Percentiles rank a stretch among this genome's conserved stretches.
phyloP scores from a whole-genome alignment of 2,888 invertebrate species.

The Xanthia togata region DNA sequence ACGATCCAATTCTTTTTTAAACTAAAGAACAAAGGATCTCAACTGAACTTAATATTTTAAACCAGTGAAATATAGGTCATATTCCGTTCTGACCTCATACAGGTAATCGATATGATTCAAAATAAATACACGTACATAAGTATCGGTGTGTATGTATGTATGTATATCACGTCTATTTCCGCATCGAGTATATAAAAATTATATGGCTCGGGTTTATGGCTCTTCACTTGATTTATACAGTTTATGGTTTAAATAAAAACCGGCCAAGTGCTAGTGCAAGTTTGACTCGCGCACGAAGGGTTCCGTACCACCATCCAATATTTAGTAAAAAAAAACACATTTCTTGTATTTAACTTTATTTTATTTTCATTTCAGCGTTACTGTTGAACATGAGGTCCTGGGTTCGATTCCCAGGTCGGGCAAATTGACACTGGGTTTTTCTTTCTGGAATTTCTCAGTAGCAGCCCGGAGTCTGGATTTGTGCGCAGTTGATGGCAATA shows the following conservation, averaged over 20 bases:
- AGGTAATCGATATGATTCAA: slow-evolving; percentile 42
- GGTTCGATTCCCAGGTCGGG: no score
- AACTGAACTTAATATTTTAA: slow-evolving; percentile 24
- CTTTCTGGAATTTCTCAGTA: no score
- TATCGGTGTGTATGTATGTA: not conserved
- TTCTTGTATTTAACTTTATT: no score
- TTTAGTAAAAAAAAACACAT: no score
- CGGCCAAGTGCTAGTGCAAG: no score
- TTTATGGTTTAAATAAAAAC: slow-evolving; percentile 32
- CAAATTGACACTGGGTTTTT: no score
- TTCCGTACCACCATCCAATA: no score
- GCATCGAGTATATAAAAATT: slow-evolving; percentile 53
- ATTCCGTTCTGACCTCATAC: slow-evolving; percentile 26
- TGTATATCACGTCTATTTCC: slow-evolving; percentile 34
- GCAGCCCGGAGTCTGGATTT: no score
- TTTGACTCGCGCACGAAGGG: no score
- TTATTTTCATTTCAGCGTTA: no score
- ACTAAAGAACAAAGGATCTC: not conserved
- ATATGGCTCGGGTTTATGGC: slow-evolving; percentile 50
- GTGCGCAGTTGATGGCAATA: no score
- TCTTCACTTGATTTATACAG: slow-evolving; percentile 54
- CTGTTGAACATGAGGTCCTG: no score
- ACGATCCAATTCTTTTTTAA: not conserved
- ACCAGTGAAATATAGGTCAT: slow-evolving; percentile 44
- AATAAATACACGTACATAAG: slow-evolving; percentile 20